Base-by-base conservation (phyloP, 2,888 invertebrate genomes). In the Acronicta leporina region DNA sequence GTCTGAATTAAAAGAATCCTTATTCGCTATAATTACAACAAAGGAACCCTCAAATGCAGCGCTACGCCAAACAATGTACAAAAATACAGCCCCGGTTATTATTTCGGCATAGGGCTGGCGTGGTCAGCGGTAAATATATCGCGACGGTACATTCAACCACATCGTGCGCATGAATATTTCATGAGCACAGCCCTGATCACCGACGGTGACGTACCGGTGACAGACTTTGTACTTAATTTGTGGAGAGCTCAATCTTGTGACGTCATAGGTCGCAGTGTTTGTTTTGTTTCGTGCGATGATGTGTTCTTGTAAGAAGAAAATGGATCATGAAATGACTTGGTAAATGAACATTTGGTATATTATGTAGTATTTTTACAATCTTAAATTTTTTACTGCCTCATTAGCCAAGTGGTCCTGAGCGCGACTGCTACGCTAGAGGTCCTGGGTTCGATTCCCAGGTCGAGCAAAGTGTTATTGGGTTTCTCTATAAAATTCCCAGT, bases 161-260 rank as follows among this genome's bases (percentile, higher is more conserved):
- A 78, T 81, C 84, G 78, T 82, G 80, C 68, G 70, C 63, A 86
- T 92, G 91, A 89, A 92, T 91, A 89, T 87, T 90, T 82, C 91
- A 92, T 90, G 88, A 91, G 82, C 63, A 69, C 64, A 73, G 75
- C 66, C 79, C 80, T 82, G 86, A 88, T 87, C 87, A 85, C 83
- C 77, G 79, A 68, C 74, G 68, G 68, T 77, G 79, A 68, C 74
- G 68, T 69, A 74, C 79, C 73, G 75, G 74, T 75, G 81, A 77
- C 79, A 81, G 75, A 81, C 81, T 81, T 84, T 81, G 80, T 84
- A 79, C 84, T 87, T 87, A 83, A 86, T 87, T 82, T 83, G 83
- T 82, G 79, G 81, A 82, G 75, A 80, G 83, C 83, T 84, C 82
- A 85, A 83, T 84, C 84, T 86, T 82, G 75, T 77, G 83, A 80